Base-by-base conservation (phyloP, 2,113 vertebrate species). In the Chionodraco myersi region DNA sequence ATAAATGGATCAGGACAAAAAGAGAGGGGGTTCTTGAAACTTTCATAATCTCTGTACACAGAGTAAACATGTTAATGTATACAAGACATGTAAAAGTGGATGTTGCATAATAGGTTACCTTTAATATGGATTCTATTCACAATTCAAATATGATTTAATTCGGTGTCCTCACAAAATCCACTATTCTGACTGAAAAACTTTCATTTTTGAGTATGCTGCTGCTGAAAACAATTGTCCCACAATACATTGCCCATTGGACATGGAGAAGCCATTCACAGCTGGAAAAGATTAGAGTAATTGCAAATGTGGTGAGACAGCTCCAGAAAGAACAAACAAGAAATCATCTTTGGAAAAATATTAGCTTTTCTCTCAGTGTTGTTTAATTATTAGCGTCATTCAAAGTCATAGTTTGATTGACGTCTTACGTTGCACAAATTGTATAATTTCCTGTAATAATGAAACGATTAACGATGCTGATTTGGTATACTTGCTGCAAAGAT, bases 281-380 rank as follows among this genome's bases (percentile, higher is more conserved):
- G 72, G 56, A 53, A 62, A 4, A 36, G 51, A 77, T 80, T 72
- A 63, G 10, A 57, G 10, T 76, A 67, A 80, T 57, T 66, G 58
- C 14, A 8, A 63, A 13, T 69, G 59, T 48, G 66, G 60, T 18
- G 53, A 72, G 67, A 72, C 60, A 58, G 47, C 53, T 65, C 53
- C 61, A 64, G 45, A 64, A 59, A 63, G 16, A 65, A 65, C 45
- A 57, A 75, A 64, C 57, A 72, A 57, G 49, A 47, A 45, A 64
- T 41, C 2, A 69, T 64, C 59, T 65, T 59, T 23, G 41, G 21
- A 36, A 57, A 78, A 72, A 72, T 10, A 62, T 62, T 75, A 53
- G 5, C 10, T 58, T 78, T 83, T 70, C 5, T 61, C 10, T 59
- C 21, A n/a, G 10, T 34, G 26, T 10, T 18, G 48, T 54, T 63